Conservation (phyloP, 1,140 invertebrate genomes). For the Microplitis demolitor region DNA sequence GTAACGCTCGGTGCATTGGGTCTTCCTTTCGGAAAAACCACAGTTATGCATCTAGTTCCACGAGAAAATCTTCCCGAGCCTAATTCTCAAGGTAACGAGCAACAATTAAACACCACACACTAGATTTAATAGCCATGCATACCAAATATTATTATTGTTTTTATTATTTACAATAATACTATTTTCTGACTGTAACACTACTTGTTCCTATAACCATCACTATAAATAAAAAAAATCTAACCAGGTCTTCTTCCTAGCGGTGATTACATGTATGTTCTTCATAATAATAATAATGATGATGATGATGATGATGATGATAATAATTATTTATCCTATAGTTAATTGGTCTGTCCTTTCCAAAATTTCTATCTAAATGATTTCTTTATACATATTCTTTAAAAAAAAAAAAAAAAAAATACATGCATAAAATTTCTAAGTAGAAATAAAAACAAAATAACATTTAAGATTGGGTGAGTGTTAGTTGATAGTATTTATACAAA, state of each 20-base stretch:
- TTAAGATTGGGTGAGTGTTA: background rate
- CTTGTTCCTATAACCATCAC: slow-evolving; percentile 10
- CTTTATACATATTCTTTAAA: too few relatives aligned
- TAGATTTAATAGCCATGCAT: background rate
- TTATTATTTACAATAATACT: background rate
- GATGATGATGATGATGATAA: slow-evolving; percentile 30
- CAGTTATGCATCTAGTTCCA: slow-evolving; percentile 99
- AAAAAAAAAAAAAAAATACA: too few relatives aligned
- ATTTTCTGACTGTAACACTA: slow-evolving; percentile 21
- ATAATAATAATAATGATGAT: slow-evolving; percentile 31
- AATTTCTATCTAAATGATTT: too few relatives aligned
- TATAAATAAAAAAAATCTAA: background rate
- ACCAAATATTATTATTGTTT: background rate
- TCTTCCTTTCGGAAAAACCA: slow-evolving; percentile 94
- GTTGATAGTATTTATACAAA: background rate
- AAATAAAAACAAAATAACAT: too few relatives aligned
- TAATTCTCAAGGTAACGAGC: slow-evolving; percentile 88
- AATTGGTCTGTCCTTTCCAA: too few relatives aligned
- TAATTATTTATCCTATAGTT: background rate
- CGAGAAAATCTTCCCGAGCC: slow-evolving; percentile 98
- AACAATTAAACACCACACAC: background rate
- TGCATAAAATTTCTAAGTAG: too few relatives aligned
- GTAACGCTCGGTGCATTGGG: slow-evolving; percentile 96
- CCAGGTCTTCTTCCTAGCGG: slow-evolving; percentile 49
- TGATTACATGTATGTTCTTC: slow-evolving; percentile 46